Evolutionary conservation across 2,113 vertebrate species (phyloP), one percentile per base, ranked within the genome.

Genomic region (Heterochromis multidens): DNA sequence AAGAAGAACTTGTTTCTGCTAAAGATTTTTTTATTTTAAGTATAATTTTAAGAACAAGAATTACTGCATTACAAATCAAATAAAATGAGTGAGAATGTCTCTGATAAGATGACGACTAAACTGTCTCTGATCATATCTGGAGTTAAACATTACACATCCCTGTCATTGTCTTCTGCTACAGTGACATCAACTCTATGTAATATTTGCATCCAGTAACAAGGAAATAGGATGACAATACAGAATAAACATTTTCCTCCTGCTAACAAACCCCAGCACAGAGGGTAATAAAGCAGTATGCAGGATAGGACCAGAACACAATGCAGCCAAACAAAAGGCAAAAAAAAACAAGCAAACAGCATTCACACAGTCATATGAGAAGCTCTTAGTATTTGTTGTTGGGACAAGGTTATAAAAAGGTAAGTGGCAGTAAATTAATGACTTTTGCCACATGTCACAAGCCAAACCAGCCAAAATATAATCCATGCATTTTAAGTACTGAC

Each of bases 321-420:
- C 25, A 82, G 25, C 65, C 87, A 90, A 91, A 94, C 90, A 94
- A 93, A 89, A 88, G 88, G 56, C 40, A n/a, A 62, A 80, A 81
- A 91, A 63, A 5, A 6, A 4, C 33, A 65, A 65, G 94, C 92
- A 93, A 93, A 91, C 65, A 49, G 65, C 80, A 80, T 88, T 94
- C 91, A 93, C 79, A 81, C 72, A 88, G 86, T 83, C 80, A 93
- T 16, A 86, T 11, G 77, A 92, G 67, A 87, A 12, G 63, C 49
- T 31, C 43, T 76, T 52, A 90, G 81, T 84, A 91, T 79, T 17
- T 35, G 12, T 85, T 62, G 81, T 81, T 62, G 31, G 61, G 59
- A 87, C 84, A 76, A 63, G 59, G 72, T 78, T 59, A 82, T 62
- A n/a, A 76, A 87, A 74, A 40, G 65, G 58, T 19, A 46, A 60